Evolutionary conservation across 2,113 vertebrate species (phyloP), one percentile per base, ranked within the genome.

Genomic region (Aspiorhynchus laticeps): DNA sequence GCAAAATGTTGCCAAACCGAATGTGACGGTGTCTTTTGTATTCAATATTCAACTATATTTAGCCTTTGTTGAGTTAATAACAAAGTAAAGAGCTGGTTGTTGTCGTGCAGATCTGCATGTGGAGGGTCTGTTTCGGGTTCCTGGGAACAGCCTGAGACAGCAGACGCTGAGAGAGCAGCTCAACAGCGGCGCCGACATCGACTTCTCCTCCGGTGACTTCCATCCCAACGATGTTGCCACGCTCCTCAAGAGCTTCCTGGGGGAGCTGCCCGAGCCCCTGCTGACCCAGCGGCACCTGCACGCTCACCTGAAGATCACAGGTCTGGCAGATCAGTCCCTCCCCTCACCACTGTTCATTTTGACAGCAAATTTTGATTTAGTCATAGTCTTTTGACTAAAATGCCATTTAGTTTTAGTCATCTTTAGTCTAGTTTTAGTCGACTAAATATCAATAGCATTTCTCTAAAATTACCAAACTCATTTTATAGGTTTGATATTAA

Each of bases 221-320:
- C 97, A 99, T 89, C 97, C 98, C 80, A 98, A 99, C 1, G 98
- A 99, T 26, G 97, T 97, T 6, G 98, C 98, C 90, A 97, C 98
- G 0, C 90, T 99, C 87, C 96, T 99, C 87, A 99, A 99, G 93
- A 93, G 95, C 87, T 98, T 98, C 91, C 93, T 99, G 88, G 98
- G 98, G n/a, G 98, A 99, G 92, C 94, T 99, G 88, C 98, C 98
- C 0, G 98, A 99, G 88, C 97, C 98, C 0, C 92, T 99, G 90
- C 95, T 99, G 91, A 99, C 98, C 43, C 97, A 98, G 88, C 95
- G 97, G 87, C 98, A 99, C 93, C 98, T 97, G 92, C 96, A 97
- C 8, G 97, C 96, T 17, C 98, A 99, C 89, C 97, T 99, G 15
- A 99, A 99, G 94, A 99, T 99, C 89, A 96, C 97, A 88, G 98